A percentile compares a stretch with the other conserved stretches of the same genome.
Conservation (phyloP, 2,797 vertebrate species). For the Rallus crepitans region DNA sequence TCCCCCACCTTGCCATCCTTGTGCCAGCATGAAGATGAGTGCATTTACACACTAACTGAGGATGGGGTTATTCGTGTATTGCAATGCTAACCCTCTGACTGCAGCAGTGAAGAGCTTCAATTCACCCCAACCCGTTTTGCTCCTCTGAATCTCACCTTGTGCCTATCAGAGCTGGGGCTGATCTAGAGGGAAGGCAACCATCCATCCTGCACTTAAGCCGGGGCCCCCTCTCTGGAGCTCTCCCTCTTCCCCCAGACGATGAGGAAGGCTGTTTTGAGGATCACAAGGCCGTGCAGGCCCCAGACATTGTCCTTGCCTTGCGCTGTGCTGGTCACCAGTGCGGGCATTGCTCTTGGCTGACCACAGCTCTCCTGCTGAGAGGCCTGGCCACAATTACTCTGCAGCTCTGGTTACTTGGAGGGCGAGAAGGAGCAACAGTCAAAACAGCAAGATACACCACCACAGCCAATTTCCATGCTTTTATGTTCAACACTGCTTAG, state of each 20-base stretch:
- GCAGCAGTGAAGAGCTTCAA: neutral
- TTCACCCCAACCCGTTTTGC: neutral
- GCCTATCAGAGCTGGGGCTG: neutral
- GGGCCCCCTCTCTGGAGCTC: neutral
- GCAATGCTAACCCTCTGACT: neutral
- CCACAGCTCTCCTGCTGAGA: neutral
- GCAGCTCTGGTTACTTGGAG: neutral
- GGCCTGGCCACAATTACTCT: neutral
- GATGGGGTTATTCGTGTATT: too few relatives aligned
- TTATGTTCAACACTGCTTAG: neutral
- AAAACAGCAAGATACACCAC: neutral
- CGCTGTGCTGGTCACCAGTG: accelerated
- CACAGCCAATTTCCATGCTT: neutral
- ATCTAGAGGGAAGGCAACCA: neutral
- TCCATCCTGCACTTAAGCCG: neutral
- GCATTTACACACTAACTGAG: neutral
- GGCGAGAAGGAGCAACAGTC: neutral
- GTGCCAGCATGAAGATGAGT: neutral
- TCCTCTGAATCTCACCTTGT: neutral
- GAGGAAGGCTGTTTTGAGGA: neutral
- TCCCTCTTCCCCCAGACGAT: neutral
- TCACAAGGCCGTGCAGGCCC: accelerated
- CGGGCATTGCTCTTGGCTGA: neutral
- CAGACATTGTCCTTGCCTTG: neutral
- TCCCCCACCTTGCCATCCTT: neutral